Evolutionary conservation across 2,888 invertebrate species (phyloP).

Genomic region (Drosophila parthenogenetica): DNA sequence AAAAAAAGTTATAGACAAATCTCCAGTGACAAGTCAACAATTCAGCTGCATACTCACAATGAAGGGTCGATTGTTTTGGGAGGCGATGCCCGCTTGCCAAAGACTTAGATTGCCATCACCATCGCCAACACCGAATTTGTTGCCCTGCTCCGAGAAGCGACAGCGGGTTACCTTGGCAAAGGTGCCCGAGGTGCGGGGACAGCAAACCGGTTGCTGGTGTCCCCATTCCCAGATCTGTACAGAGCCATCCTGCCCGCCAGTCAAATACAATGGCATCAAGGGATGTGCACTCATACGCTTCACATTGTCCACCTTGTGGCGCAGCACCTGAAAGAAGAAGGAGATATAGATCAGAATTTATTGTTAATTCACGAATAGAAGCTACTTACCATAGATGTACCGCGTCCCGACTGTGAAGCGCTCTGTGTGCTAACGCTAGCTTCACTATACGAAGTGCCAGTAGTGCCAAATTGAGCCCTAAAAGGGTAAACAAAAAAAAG

Average conservation of each 20-base stretch:
- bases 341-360: no score
- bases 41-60: slow-evolving; percentile 89
- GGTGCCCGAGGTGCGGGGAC: slow-evolving; percentile 96
- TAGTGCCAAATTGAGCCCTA: slow-evolving; percentile 69
- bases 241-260: slow-evolving; percentile 98
- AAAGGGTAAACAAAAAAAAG: not conserved
- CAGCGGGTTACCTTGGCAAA: slow-evolving; percentile 98
- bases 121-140: slow-evolving; percentile 99
- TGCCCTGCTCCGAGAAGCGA: slow-evolving; percentile 98
- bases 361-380: no score
- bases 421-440: slow-evolving; percentile 72
- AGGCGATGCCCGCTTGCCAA: slow-evolving; percentile 95
- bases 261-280: slow-evolving; percentile 95
- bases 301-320: slow-evolving; percentile 97
- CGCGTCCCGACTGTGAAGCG: slow-evolving; percentile 91
- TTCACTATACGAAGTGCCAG: slow-evolving; percentile 66
- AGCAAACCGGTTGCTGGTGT: slow-evolving; percentile 94
- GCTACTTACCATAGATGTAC: slow-evolving; percentile 93
- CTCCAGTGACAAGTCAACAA: no score
- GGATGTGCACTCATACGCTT: slow-evolving; percentile 98
- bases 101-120: slow-evolving; percentile 98
- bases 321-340: slow-evolving; percentile 89
- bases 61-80: slow-evolving; percentile 92
- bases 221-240: slow-evolving; percentile 99
- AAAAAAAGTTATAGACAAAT: not conserved